Evolutionary conservation across 2,113 vertebrate species (phyloP).

Genomic region (Centrocercus urophasianus): DNA sequence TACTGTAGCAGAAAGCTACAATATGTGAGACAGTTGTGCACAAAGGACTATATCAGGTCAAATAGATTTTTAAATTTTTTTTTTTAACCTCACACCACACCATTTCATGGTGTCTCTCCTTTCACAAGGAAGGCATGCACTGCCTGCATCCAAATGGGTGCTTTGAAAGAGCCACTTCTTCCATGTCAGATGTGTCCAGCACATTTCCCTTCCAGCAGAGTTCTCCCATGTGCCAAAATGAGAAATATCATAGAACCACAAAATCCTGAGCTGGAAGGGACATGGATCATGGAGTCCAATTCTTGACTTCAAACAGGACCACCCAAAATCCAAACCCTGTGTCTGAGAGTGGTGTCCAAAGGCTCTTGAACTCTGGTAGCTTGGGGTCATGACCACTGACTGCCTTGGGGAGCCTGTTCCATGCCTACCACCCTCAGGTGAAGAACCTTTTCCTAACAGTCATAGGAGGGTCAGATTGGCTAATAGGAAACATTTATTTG

Average conservation of each 20-base stretch:
- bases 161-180: background rate
- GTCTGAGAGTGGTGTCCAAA: background rate
- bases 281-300: background rate
- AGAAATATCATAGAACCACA: background rate
- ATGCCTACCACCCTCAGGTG: too few species aligned
- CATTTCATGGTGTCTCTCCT: background rate
- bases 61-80: background rate
- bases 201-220: background rate
- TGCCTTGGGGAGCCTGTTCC: background rate
- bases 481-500: too few species aligned
- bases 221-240: background rate
- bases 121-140: fast-evolving
- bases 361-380: background rate
- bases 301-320: background rate
- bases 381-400: background rate
- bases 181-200: background rate
- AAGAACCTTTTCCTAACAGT: background rate
- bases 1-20: too few species aligned
- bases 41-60: fast-evolving
- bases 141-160: background rate
- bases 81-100: fast-evolving
- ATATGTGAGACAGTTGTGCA: background rate
- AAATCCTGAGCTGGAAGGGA: background rate
- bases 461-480: too few species aligned
- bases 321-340: background rate